These are phyloP conservation scores for Scolopax mira DNA, from an alignment of 2,113 vertebrate genomes.

Conservation along the genomic window DNA sequence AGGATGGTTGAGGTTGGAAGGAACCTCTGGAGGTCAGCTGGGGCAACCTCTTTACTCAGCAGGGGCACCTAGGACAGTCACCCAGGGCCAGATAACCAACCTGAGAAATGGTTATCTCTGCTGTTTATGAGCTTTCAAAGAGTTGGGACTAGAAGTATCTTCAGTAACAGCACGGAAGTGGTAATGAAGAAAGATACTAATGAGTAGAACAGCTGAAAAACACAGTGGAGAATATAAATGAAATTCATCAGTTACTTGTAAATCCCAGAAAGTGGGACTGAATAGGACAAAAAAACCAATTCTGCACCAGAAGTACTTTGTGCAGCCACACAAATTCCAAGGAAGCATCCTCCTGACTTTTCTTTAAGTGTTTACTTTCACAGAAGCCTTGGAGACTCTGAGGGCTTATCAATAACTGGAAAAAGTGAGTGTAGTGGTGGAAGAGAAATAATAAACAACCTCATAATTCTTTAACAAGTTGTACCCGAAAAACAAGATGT, in stretches of 20 bases:
- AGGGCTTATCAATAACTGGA: neutral
- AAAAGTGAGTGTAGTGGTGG: neutral
- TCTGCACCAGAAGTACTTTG: neutral
- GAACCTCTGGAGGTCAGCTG: neutral
- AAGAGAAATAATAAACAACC: neutral
- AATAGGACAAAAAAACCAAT: neutral
- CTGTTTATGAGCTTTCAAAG: neutral
- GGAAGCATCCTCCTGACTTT: neutral
- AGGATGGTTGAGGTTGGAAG: neutral
- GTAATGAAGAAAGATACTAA: neutral
- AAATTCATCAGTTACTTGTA: neutral
- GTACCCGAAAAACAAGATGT: neutral
- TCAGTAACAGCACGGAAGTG: neutral
- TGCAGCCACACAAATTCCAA: neutral
- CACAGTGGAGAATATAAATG: neutral
- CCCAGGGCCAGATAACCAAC: neutral
- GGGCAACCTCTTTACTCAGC: neutral
- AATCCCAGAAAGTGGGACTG: neutral
- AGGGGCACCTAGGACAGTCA: neutral
- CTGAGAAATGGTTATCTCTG: neutral
- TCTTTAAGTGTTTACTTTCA: neutral
- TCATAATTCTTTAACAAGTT: neutral
- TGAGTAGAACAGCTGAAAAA: neutral
- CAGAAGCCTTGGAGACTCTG: neutral
- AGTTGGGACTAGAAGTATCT: neutral